Evolutionary conservation across 2,888 invertebrate genomes (phyloP), one percentile per base, ranked within the genome.

Genomic region (Pseudanteris insignis): DNA sequence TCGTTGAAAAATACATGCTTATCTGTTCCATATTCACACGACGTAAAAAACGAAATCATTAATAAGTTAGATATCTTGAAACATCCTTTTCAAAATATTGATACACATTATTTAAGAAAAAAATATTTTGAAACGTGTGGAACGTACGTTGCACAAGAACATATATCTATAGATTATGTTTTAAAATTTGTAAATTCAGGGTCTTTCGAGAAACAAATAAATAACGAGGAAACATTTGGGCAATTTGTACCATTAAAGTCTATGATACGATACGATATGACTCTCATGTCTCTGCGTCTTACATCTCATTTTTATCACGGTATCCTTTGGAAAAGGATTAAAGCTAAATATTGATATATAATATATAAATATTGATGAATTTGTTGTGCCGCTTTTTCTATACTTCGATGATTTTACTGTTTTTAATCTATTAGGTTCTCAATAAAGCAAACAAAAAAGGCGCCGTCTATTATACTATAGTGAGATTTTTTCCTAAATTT

Each of bases 361-460:
- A n/a, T n/a, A n/a, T n/a, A n/a, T n/a, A n/a, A n/a, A n/a, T n/a
- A n/a, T n/a, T n/a, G n/a, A n/a, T n/a, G n/a, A 46, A 9, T 33
- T 34, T 10, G 14, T 55, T 21, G 12, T 44, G 2, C 46, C 54
- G 4, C 25, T 55, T n/a, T 38, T 55, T 18, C 2, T 48, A 1
- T 48, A 57, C 29, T 57, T 57, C 14, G 57, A 57, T 32, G 47
- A 57, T n/a, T 50, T 58, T 33, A 25, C 26, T 7, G 38, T 58
- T 9, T 44, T 28, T 1, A 58, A 50, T 36, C n/a, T n/a, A 1
- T 44, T 44, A n/a, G 58, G 58, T 3, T 14, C 50, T n/a, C 12
- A 25, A 10, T 12, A 38, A 15, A 14, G 6, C 5, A 11, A 51
- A 37, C 18, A 59, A 59, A 51, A 33, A n/a, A n/a, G n/a, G n/a